Percentiles rank a stretch among this genome's conserved stretches.
phyloP scores from a whole-genome alignment of 1,140 invertebrate genomes.

The Augochlora pura region DNA sequence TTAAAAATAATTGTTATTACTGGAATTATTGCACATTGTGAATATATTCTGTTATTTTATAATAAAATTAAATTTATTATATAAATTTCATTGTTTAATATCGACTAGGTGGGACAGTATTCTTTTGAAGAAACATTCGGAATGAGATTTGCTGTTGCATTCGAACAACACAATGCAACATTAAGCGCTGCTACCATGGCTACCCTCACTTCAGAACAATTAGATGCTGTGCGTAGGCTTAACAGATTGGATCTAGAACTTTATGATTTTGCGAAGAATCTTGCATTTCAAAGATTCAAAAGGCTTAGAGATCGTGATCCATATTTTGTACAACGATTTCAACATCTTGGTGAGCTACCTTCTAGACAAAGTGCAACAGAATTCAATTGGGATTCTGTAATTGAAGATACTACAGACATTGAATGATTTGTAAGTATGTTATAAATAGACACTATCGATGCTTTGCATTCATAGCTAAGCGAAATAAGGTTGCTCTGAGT shows the following conservation, averaged over 20 bases:
- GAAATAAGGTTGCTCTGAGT: constrained; percentile 40
- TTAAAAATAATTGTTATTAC: neutral
- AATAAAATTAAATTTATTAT: neutral
- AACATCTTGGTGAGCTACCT: constrained; percentile 88
- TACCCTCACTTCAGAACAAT: constrained; percentile 86
- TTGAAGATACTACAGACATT: constrained; percentile 85
- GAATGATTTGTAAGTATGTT: constrained; percentile 68
- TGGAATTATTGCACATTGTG: neutral
- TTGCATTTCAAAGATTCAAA: constrained; percentile 92
- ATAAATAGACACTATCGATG: constrained; percentile 22
- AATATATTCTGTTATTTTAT: neutral
- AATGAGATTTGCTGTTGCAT: constrained; percentile 92
- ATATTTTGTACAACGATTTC: constrained; percentile 89
- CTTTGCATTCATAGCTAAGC: constrained; percentile 37
- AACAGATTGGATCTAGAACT: constrained; percentile 96
- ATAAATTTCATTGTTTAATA: constrained; percentile 12
- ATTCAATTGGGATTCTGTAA: constrained; percentile 92
- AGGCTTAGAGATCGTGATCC: constrained; percentile 88
- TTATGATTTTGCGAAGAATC: constrained; percentile 94
- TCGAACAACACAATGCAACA: constrained; percentile 94
- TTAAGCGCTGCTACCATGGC: constrained; percentile 89
- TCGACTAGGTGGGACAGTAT: constrained; percentile 90
- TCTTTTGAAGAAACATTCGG: constrained; percentile 99
- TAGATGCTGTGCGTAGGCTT: constrained; percentile 87
- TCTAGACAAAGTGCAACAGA: constrained; percentile 86